Base-by-base conservation (phyloP, 37 sponge, comb jelly and placozoan species). In the Agelas oroides region DNA sequence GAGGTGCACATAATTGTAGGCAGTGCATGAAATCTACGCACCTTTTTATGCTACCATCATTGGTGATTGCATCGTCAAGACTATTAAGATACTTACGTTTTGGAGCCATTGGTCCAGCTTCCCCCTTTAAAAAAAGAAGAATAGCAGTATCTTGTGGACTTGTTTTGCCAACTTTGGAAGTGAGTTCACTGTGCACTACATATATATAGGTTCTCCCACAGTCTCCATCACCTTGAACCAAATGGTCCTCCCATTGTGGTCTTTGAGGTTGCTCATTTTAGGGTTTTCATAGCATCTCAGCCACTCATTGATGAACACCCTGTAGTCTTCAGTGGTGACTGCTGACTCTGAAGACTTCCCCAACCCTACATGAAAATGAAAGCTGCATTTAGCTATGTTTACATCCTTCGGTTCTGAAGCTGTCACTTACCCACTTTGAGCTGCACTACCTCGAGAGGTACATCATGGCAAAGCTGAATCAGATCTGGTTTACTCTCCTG, bases 211-310 rank as follows among this genome's bases (percentile, higher is more conserved):
- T 15, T 56, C 58, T 15, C 15, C 18, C 18, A 56, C 58, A 56
- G 58, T 19, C 15, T 15, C n/a, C 46, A 8, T 37, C 54, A 90
- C 91, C 76, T 84, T 76, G 72, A 83, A 93, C 93, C 93, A 97
- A 60, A 97, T 87, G 18, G 93, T 92, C 32, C 97, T 75, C 33
- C 90, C 86, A 78, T 88, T 94, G 59, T 87, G 80, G 68, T 97
- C 97, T 24, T 78, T 85, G 38, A 76, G 53, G 53, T 84, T 92
- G 59, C 56, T 81, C 97, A 94, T 94, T 21, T 53, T 77, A 8
- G 93, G 88, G 53, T 87, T 89, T 36, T 84, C 75, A 63, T 97
- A 97, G 67, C 97, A 97, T 71, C 90, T 86, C 65, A 94, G 68
- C 97, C 97, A 97, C 36, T 55, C 37, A 61, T 55, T 38, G 65